phyloP scores from a whole-genome alignment of 2,797 vertebrate genomes.

The Acanthurus tractus region DNA sequence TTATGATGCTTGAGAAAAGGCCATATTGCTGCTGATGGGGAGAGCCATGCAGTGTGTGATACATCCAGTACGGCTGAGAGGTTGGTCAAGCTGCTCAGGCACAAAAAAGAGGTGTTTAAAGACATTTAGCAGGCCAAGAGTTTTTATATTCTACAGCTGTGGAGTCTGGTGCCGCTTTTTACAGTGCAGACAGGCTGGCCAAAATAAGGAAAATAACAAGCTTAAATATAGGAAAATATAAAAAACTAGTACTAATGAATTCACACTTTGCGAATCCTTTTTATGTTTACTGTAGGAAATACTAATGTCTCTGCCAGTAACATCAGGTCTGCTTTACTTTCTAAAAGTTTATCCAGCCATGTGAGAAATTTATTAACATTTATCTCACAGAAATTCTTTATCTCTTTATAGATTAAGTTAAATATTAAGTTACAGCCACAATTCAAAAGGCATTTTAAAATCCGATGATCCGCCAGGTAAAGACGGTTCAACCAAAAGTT shows the following conservation, averaged over 20 bases:
- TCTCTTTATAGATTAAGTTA: not conserved
- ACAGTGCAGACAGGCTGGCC: conserved; percentile 3
- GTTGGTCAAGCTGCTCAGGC: conserved; percentile 14
- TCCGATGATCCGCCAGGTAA: too few relatives aligned
- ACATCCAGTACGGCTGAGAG: conserved; percentile 17
- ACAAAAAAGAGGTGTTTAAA: conserved; percentile 39
- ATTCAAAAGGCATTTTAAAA: not conserved
- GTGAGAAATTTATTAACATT: not conserved
- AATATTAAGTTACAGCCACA: not conserved
- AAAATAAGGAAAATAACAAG: conserved; percentile 2
- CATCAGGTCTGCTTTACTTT: not conserved
- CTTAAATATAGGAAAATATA: not conserved
- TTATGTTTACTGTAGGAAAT: conserved; percentile 24
- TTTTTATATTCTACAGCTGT: conserved; percentile 47
- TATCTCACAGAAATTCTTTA: not conserved
- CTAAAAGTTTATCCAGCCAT: not conserved
- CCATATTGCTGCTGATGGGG: conserved; percentile 15
- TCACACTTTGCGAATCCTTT: not conserved
- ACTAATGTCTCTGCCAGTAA: conserved; percentile 11
- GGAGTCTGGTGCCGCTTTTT: conserved; percentile 28
- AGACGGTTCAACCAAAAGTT: too few relatives aligned
- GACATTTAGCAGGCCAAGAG: conserved; percentile 20
- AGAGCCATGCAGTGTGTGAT: conserved; percentile 4
- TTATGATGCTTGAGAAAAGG: conserved; percentile 13
- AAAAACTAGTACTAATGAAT: conserved; percentile 13